These are phyloP conservation scores for Microplitis demolitor DNA, from an alignment of 1,140 invertebrate species.

Conservation along the genomic window DNA sequence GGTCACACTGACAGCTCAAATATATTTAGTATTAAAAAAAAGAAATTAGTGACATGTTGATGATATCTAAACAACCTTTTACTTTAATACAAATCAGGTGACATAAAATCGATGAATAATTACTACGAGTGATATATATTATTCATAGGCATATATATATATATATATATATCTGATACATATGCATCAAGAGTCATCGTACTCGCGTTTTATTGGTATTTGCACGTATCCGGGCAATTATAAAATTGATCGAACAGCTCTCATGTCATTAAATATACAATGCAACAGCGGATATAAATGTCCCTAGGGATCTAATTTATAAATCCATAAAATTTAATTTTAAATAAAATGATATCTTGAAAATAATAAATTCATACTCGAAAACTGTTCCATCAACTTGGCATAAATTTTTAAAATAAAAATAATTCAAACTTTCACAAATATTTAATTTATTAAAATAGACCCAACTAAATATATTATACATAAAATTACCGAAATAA, in stretches of 20 bases:
- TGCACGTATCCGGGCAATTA: slow-evolving; percentile 9
- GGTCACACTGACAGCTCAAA: too few relatives aligned
- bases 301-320: neutral
- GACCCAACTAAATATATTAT: too few relatives aligned
- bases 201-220: neutral
- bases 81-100: neutral
- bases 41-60: neutral
- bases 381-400: too few relatives aligned
- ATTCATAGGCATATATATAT: neutral
- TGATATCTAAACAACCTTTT: neutral
- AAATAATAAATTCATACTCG: too few relatives aligned
- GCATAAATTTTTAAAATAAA: too few relatives aligned
- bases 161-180: neutral
- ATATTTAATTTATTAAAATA: too few relatives aligned
- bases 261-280: slow-evolving; percentile 18
- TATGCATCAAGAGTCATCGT: neutral
- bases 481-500: too few relatives aligned
- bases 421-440: too few relatives aligned
- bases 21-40: too few relatives aligned
- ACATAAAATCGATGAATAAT: neutral
- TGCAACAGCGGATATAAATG: neutral
- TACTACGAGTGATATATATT: neutral
- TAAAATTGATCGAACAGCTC: slow-evolving; percentile 10
- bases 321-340: too few relatives aligned
- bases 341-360: too few relatives aligned